phyloP scores from a whole-genome alignment of 2,888 invertebrate species.

The Heliconius charithonia region DNA sequence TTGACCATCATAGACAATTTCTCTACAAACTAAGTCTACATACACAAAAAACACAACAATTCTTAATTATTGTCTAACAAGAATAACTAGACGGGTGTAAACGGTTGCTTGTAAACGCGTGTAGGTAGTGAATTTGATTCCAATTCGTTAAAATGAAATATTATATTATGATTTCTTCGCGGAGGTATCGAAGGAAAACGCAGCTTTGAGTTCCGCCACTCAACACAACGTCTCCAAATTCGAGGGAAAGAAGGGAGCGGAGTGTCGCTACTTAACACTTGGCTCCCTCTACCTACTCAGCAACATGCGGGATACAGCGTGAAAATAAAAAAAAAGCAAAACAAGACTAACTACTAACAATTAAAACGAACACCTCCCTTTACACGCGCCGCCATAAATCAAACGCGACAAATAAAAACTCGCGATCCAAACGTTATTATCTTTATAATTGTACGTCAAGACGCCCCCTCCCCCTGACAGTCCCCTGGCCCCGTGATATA shows the following conservation, averaged over 20 bases:
- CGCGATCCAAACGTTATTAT: conserved; percentile 83
- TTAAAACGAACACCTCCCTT: conserved; percentile 39
- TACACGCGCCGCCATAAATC: conserved; percentile 72
- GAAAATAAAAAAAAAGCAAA: too few species aligned
- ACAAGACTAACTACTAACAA: conserved; percentile 29
- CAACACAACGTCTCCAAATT: too few species aligned
- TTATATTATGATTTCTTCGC: too few species aligned
- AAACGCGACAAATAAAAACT: conserved; percentile 80
- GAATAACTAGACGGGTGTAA: not conserved
- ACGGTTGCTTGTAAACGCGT: too few species aligned
- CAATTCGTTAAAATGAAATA: too few species aligned
- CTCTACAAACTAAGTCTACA: not conserved
- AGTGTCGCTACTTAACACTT: too few species aligned
- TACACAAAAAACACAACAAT: not conserved
- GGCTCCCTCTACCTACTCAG: too few species aligned
- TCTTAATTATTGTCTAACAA: not conserved
- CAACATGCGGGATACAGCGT: too few species aligned
- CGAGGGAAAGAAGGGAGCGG: too few species aligned
- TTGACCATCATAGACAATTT: not conserved
- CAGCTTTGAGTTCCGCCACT: too few species aligned
- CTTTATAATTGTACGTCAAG: conserved; percentile 84
- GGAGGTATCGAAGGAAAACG: too few species aligned
- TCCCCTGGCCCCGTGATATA: conserved; percentile 74
- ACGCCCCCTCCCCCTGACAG: conserved; percentile 30
- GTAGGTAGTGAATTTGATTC: too few species aligned